Evolutionary conservation across 2,888 invertebrate species (phyloP).

Genomic region (Loripinus fragilis): DNA sequence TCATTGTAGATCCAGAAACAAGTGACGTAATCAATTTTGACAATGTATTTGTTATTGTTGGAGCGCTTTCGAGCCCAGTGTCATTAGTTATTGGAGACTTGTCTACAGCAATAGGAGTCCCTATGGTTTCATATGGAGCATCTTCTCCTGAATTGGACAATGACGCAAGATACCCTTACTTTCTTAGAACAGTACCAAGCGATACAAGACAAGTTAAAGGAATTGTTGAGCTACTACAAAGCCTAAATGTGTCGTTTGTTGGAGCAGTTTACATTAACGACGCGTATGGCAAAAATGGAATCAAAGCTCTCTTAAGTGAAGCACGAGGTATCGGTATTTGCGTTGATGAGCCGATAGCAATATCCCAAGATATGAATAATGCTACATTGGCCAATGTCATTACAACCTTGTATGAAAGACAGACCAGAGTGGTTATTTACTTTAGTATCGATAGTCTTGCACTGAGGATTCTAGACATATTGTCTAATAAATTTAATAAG

Average conservation of each 20-base stretch:
- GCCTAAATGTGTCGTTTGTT: slow-evolving; percentile 65
- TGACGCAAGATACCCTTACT: slow-evolving; percentile 65
- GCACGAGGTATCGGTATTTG: slow-evolving; percentile 69
- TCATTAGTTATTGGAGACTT: slow-evolving; percentile 63
- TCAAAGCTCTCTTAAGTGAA: slow-evolving; percentile 54
- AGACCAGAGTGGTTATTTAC: slow-evolving; percentile 64
- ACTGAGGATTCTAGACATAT: slow-evolving; percentile 59
- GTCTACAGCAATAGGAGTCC: slow-evolving; percentile 59
- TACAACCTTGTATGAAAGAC: slow-evolving; percentile 29
- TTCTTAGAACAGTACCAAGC: slow-evolving; percentile 71
- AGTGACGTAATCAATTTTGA: slow-evolving; percentile 52
- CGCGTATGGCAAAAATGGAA: slow-evolving; percentile 70
- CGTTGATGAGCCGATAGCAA: slow-evolving; percentile 59
- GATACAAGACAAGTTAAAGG: slow-evolving; percentile 68
- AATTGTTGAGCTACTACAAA: slow-evolving; percentile 62
- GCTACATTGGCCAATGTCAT: slow-evolving; percentile 31
- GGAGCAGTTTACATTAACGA: slow-evolving; percentile 70
- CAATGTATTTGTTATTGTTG: slow-evolving; percentile 84
- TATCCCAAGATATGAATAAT: slow-evolving; percentile 47
- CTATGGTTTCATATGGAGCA: slow-evolving; percentile 70
- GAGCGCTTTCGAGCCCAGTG: slow-evolving; percentile 83
- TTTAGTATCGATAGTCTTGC: slow-evolving; percentile 68
- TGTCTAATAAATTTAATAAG: slow-evolving; percentile 10
- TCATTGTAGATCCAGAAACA: slow-evolving; percentile 45
- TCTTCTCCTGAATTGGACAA: slow-evolving; percentile 69